Conservation (phyloP, 1,140 invertebrate species). For the Diachasmimorpha longicaudata region DNA sequence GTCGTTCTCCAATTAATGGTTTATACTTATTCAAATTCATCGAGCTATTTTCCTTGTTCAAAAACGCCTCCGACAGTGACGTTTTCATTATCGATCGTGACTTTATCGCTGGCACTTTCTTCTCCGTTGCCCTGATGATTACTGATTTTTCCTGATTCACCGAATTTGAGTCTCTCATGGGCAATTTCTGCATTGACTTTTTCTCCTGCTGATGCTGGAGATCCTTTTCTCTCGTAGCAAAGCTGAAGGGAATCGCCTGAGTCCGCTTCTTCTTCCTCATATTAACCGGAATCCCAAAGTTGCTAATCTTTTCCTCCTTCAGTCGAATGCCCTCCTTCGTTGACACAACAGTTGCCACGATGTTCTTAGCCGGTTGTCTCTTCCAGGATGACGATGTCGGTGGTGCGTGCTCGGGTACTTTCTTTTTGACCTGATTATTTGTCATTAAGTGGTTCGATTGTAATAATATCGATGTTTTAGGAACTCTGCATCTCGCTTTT, state of each 20-base stretch:
- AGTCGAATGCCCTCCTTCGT: neutral
- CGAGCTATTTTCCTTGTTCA: neutral
- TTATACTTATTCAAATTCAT: neutral
- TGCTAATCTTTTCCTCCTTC: slow-evolving; percentile 9
- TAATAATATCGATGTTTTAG: neutral
- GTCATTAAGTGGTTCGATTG: neutral
- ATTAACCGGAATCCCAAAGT: slow-evolving; percentile 16
- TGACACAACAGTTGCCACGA: slow-evolving; percentile 3
- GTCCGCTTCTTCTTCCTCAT: slow-evolving; percentile 13
- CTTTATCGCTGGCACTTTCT: neutral
- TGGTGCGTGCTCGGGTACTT: neutral
- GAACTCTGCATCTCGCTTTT: neutral
- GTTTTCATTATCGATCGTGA: neutral
- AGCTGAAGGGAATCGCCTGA: slow-evolving; percentile 4
- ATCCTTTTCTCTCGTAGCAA: neutral
- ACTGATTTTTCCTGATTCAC: neutral
- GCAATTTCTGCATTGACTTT: neutral
- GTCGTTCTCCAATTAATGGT: slow-evolving; percentile 16
- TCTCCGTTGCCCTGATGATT: neutral
- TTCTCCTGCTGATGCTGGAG: neutral
- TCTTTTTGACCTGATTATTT: neutral
- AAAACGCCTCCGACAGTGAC: neutral
- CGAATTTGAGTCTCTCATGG: neutral
- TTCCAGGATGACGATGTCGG: neutral
- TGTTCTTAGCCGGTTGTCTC: neutral